Evolutionary conservation across 2,888 invertebrate species (phyloP), one percentile per base, ranked within the genome.

Genomic region (Odontothrips loti): DNA sequence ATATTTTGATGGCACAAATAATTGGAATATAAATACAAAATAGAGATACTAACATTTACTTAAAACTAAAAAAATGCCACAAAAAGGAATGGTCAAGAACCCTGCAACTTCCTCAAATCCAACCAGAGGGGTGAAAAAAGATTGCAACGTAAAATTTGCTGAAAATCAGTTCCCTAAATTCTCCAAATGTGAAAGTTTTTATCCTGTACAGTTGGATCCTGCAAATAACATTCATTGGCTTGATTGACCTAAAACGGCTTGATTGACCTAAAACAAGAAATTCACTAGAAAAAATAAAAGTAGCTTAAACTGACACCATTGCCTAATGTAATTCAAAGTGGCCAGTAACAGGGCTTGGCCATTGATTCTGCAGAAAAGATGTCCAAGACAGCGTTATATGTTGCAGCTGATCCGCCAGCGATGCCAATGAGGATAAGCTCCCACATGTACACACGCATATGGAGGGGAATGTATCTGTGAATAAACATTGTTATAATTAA

Each of bases 371-470:
- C 83, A 79, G 85, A 85, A 83, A 91, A 90, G 83, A 92, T 91
- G 82, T 89, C 89, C 83, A 87, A 86, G 79, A 91, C 83, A 0
- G 93, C 92, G 83, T 90, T 91, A 86, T 90, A 91, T 1, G 93
- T 91, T 4, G 92, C 89, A 0, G 90, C 90, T 10, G 89, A 84
- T 15, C 91, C 92, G 12, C 92, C 93, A 20, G 90, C 84, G 1
- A 90, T 84, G 2, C 93, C 93, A 81, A 93, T 86, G 0, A 88
- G 84, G 20, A 93, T 89, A 82, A 91, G 87, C 85, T 92, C 90
- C 89, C 91, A 91, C 86, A 92, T 89, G 82, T 91, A 89, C 83
- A 91, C 88, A 85, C 90, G 89, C 84, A 89, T 89, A 88, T 91
- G 90, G 0, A 90, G 86, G 0, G 92, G 89, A 6, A 90, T 88